Conservation (phyloP, 2,797 vertebrate species). For the Malacoctenus gilli region DNA sequence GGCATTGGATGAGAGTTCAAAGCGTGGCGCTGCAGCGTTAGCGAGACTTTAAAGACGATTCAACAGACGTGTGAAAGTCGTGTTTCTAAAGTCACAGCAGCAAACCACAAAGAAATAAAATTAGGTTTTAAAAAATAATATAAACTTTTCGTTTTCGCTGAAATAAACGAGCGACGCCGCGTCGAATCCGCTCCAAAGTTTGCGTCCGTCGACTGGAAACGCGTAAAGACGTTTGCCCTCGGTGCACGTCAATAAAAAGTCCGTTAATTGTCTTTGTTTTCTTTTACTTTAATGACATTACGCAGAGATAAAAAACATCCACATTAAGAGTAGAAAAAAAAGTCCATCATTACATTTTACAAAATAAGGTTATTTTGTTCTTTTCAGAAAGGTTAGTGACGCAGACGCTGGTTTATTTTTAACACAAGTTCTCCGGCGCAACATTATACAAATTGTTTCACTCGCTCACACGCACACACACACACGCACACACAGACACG, state of each 20-base stretch:
- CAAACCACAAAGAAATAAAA: too few species aligned
- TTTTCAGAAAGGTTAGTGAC: slow-evolving; percentile 45
- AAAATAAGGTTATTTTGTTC: slow-evolving; percentile 13
- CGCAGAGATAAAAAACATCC: slow-evolving; percentile 40
- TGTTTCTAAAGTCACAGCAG: too few species aligned
- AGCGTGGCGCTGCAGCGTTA: too few species aligned
- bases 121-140: too few species aligned
- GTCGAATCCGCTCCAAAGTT: too few species aligned
- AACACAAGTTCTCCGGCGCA: too few species aligned
- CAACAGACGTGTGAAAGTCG: too few species aligned
- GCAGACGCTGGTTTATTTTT: slow-evolving; percentile 19
- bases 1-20: too few species aligned
- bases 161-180: too few species aligned
- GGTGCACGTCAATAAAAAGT: slow-evolving; percentile 8
- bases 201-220: too few species aligned
- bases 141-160: too few species aligned
- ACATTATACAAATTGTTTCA: slow-evolving; percentile 14
- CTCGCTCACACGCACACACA: slow-evolving; percentile 15
- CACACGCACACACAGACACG: slow-evolving; percentile 14
- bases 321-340: slow-evolving; percentile 18
- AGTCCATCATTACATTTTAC: slow-evolving; percentile 38
- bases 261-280: slow-evolving; percentile 20
- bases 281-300: slow-evolving; percentile 46
- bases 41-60: too few species aligned
- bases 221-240: background rate